Base-by-base conservation (phyloP, 2,113 vertebrate species). In the Microtus oregoni region DNA sequence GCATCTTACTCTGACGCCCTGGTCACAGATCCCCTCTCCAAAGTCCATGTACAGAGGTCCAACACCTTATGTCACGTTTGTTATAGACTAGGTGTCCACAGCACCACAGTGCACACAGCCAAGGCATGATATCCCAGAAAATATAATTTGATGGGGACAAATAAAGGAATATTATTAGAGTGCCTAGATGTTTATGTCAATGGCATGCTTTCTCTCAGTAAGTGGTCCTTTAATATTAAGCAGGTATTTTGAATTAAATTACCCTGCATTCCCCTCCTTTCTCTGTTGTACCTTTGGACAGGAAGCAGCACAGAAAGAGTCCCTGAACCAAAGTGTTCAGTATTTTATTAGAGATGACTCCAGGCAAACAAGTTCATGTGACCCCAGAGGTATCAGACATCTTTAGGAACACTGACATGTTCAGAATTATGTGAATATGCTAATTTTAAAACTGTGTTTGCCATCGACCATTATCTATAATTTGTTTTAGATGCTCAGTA, bases 1-100 rank as follows among this genome's bases (percentile, higher is more conserved):
- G 50, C 44, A 95, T 94, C 52, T 72, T 95, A 89, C 83, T 82
- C 86, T 89, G 86, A 91, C 13, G 38, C 2, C 90, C 22, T 63
- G 11, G 0, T 22, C 90, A 3, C 1, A 52, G 50, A 86, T 96
- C 28, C 75, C 5, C 95, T 79, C 88, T 68, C 96, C 94, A 91
- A 52, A 38, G 26, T 77, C 92, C 65, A 50, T 10, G 4, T 9
- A 22, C 22, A 5, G 79, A 35, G 77, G 61, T 30, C 83, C 85
- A 82, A 11, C 10, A 70, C 30, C 32, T 38, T 63, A 86, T 19
- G 30, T 38, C n/a, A 41, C 47, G 38, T 94, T n/a, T n/a, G 1
- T 61, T 44, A 15, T 41, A 75, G 8, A 73, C 12, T 38, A 1
- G 10, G 0, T 9, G 17, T 10, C 58, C 38, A 65, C 17, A 70